phyloP scores from a whole-genome alignment of 2,888 invertebrate genomes.

The Dicyrtoma fusca region DNA sequence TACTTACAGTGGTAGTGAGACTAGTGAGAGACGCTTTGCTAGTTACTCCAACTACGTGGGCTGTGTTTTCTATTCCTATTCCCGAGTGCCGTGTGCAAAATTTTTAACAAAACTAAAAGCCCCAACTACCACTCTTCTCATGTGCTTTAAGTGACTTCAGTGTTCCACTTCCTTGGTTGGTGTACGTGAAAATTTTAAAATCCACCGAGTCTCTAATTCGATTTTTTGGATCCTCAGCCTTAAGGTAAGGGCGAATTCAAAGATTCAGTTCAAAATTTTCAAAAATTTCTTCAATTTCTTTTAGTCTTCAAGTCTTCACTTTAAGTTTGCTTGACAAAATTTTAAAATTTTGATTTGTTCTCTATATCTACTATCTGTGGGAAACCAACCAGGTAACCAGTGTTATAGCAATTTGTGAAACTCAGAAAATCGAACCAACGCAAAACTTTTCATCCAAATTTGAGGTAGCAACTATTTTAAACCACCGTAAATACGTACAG shows the following conservation, averaged over 20 bases:
- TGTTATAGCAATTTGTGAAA: too few relatives aligned
- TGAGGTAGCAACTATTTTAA: too few relatives aligned
- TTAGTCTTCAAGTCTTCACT: too few relatives aligned
- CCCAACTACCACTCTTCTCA: slow-evolving; percentile 45
- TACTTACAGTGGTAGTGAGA: too few relatives aligned
- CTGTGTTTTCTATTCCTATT: slow-evolving; percentile 50
- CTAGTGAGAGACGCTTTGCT: too few relatives aligned
- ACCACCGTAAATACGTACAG: too few relatives aligned
- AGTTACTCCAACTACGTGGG: slow-evolving; percentile 41
- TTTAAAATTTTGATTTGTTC: too few relatives aligned
- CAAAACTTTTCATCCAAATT: too few relatives aligned
- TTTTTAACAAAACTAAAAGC: slow-evolving; percentile 50
- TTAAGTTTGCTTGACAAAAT: too few relatives aligned
- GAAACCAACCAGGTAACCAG: too few relatives aligned
- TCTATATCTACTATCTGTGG: too few relatives aligned
- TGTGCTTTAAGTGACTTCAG: slow-evolving; percentile 46
- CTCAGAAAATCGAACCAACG: too few relatives aligned
- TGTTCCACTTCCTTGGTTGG: slow-evolving; percentile 43
- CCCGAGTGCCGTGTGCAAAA: slow-evolving; percentile 55
- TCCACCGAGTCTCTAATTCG: neutral
- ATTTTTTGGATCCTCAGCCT: slow-evolving; percentile 30
- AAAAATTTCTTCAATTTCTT: neutral
- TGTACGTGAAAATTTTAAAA: slow-evolving; percentile 32
- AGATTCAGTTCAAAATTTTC: neutral
- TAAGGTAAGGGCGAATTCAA: slow-evolving; percentile 24